phyloP scores from a whole-genome alignment of 2,113 vertebrate species.

The Thymallus thymallus region DNA sequence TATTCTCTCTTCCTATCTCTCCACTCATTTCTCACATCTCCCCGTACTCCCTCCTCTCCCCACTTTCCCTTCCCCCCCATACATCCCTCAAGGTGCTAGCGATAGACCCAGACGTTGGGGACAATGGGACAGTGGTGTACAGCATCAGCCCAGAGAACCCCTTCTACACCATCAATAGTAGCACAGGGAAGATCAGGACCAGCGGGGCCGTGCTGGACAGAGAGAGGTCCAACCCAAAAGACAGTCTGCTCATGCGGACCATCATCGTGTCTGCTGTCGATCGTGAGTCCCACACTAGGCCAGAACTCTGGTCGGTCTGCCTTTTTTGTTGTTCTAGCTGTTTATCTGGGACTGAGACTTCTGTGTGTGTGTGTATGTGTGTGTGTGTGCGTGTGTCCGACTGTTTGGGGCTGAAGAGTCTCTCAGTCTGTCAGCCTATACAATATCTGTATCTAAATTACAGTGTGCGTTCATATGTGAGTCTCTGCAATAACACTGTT shows the following conservation, averaged over 20 bases:
- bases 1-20: background rate
- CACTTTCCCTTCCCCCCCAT: background rate
- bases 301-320: no score
- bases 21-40: no score
- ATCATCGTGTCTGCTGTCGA: constrained; percentile 89
- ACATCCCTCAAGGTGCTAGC: constrained; percentile 82
- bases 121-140: constrained; percentile 90
- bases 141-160: constrained; percentile 90
- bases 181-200: constrained; percentile 93
- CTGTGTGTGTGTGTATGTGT: background rate
- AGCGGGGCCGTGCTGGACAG: constrained; percentile 88
- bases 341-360: no score
- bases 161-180: constrained; percentile 90
- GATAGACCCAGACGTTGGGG: constrained; percentile 85
- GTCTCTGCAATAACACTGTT: no score
- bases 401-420: no score
- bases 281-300: constrained; percentile 71
- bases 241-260: constrained; percentile 86
- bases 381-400: background rate
- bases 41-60: background rate
- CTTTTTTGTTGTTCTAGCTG: no score
- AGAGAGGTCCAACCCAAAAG: constrained; percentile 80
- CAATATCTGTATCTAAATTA: no score
- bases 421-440: no score
- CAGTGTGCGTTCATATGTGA: no score